phyloP scores from a whole-genome alignment of 2,113 vertebrate species.

The Oryzias woworae region DNA sequence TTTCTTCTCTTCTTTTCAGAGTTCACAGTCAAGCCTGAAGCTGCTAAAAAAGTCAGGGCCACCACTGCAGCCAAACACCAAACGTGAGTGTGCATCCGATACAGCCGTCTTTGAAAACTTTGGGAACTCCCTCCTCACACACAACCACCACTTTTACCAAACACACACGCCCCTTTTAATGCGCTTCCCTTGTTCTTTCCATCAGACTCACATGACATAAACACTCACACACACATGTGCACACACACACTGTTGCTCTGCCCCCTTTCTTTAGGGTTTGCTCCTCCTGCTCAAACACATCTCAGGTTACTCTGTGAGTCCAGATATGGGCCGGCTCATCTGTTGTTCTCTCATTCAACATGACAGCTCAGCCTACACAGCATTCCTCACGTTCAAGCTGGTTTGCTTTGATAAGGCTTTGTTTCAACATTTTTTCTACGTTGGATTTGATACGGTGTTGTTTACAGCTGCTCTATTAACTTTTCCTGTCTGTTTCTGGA shows the following conservation, averaged over 20 bases:
- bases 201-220: slow-evolving; percentile 16
- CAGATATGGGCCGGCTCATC: slow-evolving; percentile 53
- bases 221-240: slow-evolving; percentile 13
- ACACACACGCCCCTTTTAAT: slow-evolving; percentile 49
- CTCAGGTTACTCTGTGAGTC: slow-evolving; percentile 63
- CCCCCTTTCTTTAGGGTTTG: slow-evolving; percentile 20
- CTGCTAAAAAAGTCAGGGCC: slow-evolving; percentile 1
- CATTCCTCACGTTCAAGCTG: not conserved
- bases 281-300: slow-evolving; percentile 25
- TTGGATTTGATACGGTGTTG: too few relatives aligned
- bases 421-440: too few relatives aligned
- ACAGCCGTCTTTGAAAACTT: slow-evolving; percentile 57
- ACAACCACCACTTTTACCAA: slow-evolving; percentile 29
- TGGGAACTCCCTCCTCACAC: slow-evolving; percentile 59
- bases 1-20: slow-evolving; percentile 15
- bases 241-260: slow-evolving; percentile 16
- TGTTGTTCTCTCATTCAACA: not conserved
- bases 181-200: slow-evolving; percentile 42
- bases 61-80: slow-evolving; percentile 6
- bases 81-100: slow-evolving; percentile 11
- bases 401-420: too few relatives aligned
- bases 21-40: too few relatives aligned
- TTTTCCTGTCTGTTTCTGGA: too few relatives aligned
- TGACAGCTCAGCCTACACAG: not conserved
- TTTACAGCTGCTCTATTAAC: too few relatives aligned